Evolutionary conservation across 1,140 invertebrate genomes (phyloP), one percentile per base, ranked within the genome.

Genomic region (Trachymyrmex cornetzi): DNA sequence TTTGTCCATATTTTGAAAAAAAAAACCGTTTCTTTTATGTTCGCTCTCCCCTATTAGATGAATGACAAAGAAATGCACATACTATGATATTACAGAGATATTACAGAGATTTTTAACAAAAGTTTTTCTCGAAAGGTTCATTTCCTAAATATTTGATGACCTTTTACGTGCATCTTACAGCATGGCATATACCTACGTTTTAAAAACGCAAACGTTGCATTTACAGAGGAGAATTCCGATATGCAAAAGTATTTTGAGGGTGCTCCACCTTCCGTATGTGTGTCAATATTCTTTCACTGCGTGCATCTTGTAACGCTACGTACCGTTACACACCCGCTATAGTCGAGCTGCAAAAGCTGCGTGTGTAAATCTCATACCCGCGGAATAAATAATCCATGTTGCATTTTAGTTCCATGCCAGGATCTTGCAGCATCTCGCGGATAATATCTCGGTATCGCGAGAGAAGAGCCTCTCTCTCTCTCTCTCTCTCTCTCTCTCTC

Each of bases 381-480:
- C 64, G 66, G 27, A 81, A 81, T 81, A 81, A 81, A 69, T 81
- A 44, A 81, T 81, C 53, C 53, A 19, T 48, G 6, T 24, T 50
- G 53, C 27, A 19, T 38, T 38, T 38, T 14, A 57, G 22, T 16
- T 6, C 6, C n/a, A 34, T 22, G 24, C 6, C 16, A 19, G 44
- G 5, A 38, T 61, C n/a, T 27, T 38, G 34, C 27, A n/a, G 30
- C 38, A 63, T 64, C 22, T 64, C 38, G 59, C 7, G 59, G 24
- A 64, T n/a, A 64, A 14, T 22, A 77, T 63, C 75, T 79, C 5
- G n/a, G 34, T 38, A 38, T 38, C 44, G 30, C 24, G 16, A 27
- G 38, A 71, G 38, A 50, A 44, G 22, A 71, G 11, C 16, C 38
- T 67, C 12, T 66, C 11, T 67, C 27, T 34, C 16, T 11, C 7